Conservation (phyloP, 2,797 vertebrate genomes). For the Mus spretus region DNA sequence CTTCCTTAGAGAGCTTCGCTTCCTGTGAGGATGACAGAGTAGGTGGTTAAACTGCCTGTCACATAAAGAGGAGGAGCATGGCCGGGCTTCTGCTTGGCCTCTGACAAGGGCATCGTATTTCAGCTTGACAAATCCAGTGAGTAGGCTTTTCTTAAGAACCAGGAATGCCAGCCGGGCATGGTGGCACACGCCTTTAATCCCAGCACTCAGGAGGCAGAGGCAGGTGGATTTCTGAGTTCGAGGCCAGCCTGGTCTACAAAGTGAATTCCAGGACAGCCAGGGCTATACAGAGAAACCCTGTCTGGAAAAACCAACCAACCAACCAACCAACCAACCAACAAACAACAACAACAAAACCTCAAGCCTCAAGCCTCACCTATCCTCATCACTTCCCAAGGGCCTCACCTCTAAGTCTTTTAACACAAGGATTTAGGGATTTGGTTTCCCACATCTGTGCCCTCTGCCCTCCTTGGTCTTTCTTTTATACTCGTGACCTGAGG, state of each 20-base stretch:
- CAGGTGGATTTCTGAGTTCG: too few relatives aligned
- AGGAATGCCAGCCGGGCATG: too few relatives aligned
- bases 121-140: neutral
- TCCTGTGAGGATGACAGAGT: neutral
- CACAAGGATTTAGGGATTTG: neutral
- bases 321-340: too few relatives aligned
- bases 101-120: too few relatives aligned
- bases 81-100: neutral
- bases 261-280: too few relatives aligned
- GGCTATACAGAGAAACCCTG: too few relatives aligned
- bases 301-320: too few relatives aligned
- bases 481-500: neutral
- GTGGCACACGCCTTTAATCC: too few relatives aligned
- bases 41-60: fast-evolving
- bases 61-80: too few relatives aligned
- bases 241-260: too few relatives aligned
- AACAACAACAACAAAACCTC: neutral
- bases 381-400: too few relatives aligned
- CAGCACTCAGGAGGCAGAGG: too few relatives aligned
- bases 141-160: neutral
- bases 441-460: neutral
- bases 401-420: neutral
- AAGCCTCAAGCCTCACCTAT: neutral
- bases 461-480: neutral
- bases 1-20: neutral